Percentiles rank a stretch among this genome's conserved stretches.
Conservation (phyloP, 2,888 invertebrate species). For the Acronicta aceris region DNA sequence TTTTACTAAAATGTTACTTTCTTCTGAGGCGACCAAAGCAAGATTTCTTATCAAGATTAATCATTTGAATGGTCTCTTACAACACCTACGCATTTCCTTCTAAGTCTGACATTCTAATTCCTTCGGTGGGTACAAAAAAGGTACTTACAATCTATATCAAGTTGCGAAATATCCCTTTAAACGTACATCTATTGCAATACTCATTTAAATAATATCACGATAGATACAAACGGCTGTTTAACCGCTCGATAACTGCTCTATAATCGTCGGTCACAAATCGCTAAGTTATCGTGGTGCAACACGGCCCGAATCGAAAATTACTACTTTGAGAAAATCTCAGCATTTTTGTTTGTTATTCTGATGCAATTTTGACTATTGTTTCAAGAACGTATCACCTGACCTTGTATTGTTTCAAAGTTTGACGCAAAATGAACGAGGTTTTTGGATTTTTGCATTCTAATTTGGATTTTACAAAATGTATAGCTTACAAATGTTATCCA, state of each 20-base stretch:
- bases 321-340: conserved; percentile 44
- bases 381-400: conserved; percentile 19
- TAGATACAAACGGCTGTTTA: conserved; percentile 30
- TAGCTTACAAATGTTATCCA: background rate
- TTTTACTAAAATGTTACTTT: background rate
- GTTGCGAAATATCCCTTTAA: conserved; percentile 36
- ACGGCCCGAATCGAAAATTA: conserved; percentile 40
- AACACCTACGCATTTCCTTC: conserved; percentile 18
- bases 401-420: conserved; percentile 47
- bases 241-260: conserved; percentile 42
- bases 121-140: conserved; percentile 19
- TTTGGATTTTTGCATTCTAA: background rate
- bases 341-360: conserved; percentile 28
- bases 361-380: conserved; percentile 24
- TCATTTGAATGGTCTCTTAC: conserved; percentile 1
- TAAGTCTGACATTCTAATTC: conserved; percentile 18
- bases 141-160: conserved; percentile 13
- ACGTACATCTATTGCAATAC: conserved; percentile 47
- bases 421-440: conserved; percentile 3
- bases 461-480: background rate
- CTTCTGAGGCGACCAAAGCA: background rate
- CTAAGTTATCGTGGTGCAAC: conserved; percentile 45
- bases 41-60: background rate
- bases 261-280: conserved; percentile 52
- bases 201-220: conserved; percentile 57